A percentile compares a stretch with the other conserved stretches of the same genome.
These are phyloP conservation scores for Benitochromis conjunctus DNA, from an alignment of 2,113 vertebrate genomes.

Conservation along the genomic window DNA sequence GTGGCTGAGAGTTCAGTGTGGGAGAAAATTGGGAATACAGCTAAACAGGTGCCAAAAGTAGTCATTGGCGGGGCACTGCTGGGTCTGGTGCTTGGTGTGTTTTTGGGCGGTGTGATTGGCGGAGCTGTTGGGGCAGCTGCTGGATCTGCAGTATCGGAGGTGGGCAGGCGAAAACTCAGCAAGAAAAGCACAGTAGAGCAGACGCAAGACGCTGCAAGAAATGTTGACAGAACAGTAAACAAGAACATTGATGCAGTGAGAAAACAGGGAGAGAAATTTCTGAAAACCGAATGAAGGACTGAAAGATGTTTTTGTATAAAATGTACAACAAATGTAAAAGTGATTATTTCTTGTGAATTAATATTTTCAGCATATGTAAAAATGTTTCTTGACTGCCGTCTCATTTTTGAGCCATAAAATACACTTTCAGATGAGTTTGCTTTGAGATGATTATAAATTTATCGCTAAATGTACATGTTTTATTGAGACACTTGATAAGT, in stretches of 20 bases:
- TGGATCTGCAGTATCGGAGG: slow-evolving; percentile 60
- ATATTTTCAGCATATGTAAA: not conserved
- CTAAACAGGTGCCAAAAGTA: slow-evolving; percentile 51
- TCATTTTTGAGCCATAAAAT: not conserved
- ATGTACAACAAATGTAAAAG: not conserved
- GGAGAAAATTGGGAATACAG: slow-evolving; percentile 33
- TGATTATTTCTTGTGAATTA: not conserved
- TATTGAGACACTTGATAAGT: not conserved
- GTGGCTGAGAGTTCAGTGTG: slow-evolving; percentile 63
- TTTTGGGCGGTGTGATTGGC: slow-evolving; percentile 65
- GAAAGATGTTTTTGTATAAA: not conserved
- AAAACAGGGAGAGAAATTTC: slow-evolving; percentile 31
- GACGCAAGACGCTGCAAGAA: not conserved
- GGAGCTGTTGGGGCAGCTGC: slow-evolving; percentile 65
- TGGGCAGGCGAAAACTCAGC: slow-evolving; percentile 57
- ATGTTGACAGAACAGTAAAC: not conserved
- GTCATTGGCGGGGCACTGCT: slow-evolving; percentile 60
- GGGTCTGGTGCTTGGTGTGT: slow-evolving; percentile 66
- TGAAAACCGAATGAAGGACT: slow-evolving; percentile 52
- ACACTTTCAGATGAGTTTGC: not conserved
- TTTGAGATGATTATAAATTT: not conserved
- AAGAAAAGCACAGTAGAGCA: slow-evolving; percentile 16
- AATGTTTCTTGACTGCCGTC: not conserved
- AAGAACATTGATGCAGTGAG: not conserved
- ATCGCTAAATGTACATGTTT: not conserved